These are phyloP conservation scores for Macrotis lagotis DNA, from an alignment of 2,113 vertebrate species.

Conservation along the genomic window DNA sequence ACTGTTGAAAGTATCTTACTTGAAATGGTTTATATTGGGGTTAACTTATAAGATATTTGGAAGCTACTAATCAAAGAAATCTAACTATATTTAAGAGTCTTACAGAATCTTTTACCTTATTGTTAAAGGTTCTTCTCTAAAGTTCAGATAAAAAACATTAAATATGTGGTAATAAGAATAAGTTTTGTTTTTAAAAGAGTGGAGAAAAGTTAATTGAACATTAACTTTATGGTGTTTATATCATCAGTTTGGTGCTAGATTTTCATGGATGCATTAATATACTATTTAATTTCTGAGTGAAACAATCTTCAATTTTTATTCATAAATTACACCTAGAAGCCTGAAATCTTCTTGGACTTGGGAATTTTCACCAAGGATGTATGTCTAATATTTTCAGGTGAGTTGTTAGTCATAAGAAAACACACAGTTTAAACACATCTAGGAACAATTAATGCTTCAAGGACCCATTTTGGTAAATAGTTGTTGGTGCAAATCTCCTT, in stretches of 20 bases:
- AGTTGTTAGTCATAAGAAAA: background rate
- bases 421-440: background rate
- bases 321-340: background rate
- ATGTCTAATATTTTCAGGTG: background rate
- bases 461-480: background rate
- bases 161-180: conserved; percentile 32
- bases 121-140: conserved; percentile 7
- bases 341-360: background rate
- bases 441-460: background rate
- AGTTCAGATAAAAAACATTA: background rate
- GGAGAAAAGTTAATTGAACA: background rate
- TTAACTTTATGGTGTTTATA: background rate
- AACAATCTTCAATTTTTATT: background rate
- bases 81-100: background rate
- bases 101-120: conserved; percentile 8
- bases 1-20: background rate
- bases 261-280: background rate
- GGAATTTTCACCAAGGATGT: background rate
- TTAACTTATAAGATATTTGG: background rate
- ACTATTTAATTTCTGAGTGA: conserved; percentile 15
- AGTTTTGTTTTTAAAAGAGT: conserved; percentile 16
- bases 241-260: background rate
- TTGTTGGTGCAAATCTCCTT: background rate
- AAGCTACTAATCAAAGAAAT: conserved; percentile 9
- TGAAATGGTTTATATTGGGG: conserved; percentile 26